A percentile compares a stretch with the other conserved stretches of the same genome.
These are phyloP conservation scores for Bagarius yarrelli DNA, from an alignment of 2,113 vertebrate species.

Conservation along the genomic window DNA sequence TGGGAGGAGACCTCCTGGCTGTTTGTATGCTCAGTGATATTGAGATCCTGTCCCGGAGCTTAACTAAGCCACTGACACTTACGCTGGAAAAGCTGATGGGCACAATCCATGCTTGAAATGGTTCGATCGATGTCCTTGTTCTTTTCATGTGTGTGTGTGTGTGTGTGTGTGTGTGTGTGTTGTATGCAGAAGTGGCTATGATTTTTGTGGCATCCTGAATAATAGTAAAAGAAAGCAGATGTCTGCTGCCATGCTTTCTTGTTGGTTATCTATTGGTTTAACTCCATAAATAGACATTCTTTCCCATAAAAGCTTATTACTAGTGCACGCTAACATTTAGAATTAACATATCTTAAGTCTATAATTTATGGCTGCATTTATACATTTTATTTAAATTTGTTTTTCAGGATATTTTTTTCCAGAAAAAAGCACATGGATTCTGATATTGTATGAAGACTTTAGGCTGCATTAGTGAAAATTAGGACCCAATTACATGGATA, in stretches of 20 bases:
- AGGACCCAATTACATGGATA: no score
- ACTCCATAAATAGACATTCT: background rate
- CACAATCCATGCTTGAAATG: background rate
- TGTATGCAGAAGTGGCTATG: background rate
- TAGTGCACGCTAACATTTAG: no score
- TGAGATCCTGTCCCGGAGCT: constrained; percentile 29
- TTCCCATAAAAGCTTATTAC: background rate
- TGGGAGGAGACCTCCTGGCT: background rate
- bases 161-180: no score
- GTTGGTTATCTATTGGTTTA: background rate
- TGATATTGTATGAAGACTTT: no score
- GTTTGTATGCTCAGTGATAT: constrained; percentile 15
- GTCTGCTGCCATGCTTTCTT: background rate
- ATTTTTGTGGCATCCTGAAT: background rate
- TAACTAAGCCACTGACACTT: constrained; percentile 30
- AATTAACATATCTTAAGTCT: no score
- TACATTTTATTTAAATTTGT: no score
- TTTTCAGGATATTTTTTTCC: no score
- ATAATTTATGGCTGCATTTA: no score
- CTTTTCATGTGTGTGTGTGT: constrained; percentile 5
- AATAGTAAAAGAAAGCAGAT: background rate
- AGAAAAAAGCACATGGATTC: no score
- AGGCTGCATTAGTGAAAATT: no score
- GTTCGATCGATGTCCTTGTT: constrained; percentile 10
- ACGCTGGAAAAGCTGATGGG: background rate